Conservation (phyloP, 2,797 vertebrate species). For the Jordanella pulchra region DNA sequence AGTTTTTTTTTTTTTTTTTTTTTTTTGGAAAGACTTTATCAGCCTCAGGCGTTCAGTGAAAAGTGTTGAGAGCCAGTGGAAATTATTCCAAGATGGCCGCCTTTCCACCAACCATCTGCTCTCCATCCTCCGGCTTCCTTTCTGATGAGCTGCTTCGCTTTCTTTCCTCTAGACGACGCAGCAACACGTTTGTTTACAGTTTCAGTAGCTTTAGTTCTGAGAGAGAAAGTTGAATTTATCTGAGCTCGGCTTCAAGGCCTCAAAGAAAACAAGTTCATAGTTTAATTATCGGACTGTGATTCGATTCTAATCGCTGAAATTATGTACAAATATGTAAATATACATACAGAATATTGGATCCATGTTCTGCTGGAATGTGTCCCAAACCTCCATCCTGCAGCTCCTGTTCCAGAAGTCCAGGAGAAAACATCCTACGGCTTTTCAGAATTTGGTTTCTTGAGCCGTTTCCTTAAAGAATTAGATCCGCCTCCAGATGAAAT, state of each 20-base stretch:
- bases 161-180: not conserved
- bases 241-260: not conserved
- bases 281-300: constrained; percentile 20
- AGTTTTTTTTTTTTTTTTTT: constrained; percentile 3
- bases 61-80: not conserved
- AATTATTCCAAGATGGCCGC: not conserved
- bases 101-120: not conserved
- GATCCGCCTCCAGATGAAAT: too few relatives aligned
- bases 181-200: constrained; percentile 1
- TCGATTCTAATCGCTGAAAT: constrained; percentile 20
- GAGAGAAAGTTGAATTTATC: constrained; percentile 45
- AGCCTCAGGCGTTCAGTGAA: not conserved
- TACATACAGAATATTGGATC: constrained; percentile 29
- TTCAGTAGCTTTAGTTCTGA: constrained; percentile 32
- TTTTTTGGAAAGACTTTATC: not conserved
- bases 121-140: not conserved
- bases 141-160: not conserved
- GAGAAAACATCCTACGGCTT: too few relatives aligned
- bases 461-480: too few relatives aligned
- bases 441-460: too few relatives aligned
- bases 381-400: constrained; percentile 9
- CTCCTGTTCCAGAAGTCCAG: constrained; percentile 7
- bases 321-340: constrained; percentile 68
- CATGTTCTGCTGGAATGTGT: constrained; percentile 14
- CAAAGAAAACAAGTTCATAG: constrained; percentile 6